Percentiles rank a stretch among this genome's conserved stretches.
These are phyloP conservation scores for Capra hircus DNA, from an alignment of 2,113 vertebrate genomes.

Conservation along the genomic window DNA sequence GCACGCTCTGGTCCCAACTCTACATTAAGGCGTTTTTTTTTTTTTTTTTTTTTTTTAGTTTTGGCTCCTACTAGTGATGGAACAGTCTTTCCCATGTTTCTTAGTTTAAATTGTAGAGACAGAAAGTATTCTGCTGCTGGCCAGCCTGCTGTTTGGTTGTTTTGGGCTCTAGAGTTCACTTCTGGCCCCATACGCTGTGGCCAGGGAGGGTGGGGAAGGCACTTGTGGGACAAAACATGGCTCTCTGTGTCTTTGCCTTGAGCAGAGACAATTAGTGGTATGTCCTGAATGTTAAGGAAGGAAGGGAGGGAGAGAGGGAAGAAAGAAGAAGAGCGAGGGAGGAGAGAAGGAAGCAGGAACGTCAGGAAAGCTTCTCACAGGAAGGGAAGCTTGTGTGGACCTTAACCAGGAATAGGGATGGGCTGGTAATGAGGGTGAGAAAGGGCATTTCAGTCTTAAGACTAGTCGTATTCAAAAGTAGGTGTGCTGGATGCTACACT, in stretches of 20 bases:
- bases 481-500: background rate
- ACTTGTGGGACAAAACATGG: too few relatives aligned
- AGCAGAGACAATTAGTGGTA: background rate
- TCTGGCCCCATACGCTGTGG: background rate
- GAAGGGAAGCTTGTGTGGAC: background rate
- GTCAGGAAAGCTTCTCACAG: background rate
- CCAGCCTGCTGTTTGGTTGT: background rate
- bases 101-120: background rate
- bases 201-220: background rate
- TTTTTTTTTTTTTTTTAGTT: background rate
- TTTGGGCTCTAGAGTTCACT: background rate
- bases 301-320: background rate
- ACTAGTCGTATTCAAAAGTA: background rate
- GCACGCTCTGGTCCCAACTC: background rate
- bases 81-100: background rate
- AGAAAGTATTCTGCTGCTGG: background rate
- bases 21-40: background rate
- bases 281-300: background rate
- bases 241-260: background rate
- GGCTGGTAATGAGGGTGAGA: background rate
- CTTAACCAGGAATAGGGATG: background rate
- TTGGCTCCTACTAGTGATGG: background rate
- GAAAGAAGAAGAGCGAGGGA: background rate
- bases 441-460: background rate
- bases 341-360: background rate